Base-by-base conservation (phyloP, 1,140 invertebrate species). In the Listronotus bonariensis region DNA sequence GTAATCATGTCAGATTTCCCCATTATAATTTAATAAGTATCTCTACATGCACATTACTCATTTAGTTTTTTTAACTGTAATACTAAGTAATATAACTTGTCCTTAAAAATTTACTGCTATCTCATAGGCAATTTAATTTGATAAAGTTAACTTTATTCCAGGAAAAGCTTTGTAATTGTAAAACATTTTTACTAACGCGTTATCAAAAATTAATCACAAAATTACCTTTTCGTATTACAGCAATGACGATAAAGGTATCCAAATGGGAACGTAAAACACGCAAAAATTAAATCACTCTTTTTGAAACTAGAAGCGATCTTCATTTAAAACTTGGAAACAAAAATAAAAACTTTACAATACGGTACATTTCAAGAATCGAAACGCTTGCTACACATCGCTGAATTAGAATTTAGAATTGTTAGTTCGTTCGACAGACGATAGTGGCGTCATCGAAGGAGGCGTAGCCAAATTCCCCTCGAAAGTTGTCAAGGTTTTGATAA, bases 401-500 rank as follows among this genome's bases (percentile, higher is more conserved):
- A 64, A 63, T 70, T 67, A 58, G 66, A 72, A 69, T 72, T 70
- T 66, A 52, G 65, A 72, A 67, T 68, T 59, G 52, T 72, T 73
- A 74, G 72, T 74, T 74, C 68, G 43, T 54, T 14, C 12, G 60
- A 34, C 67, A 53, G 67, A 52, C 72, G 66, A 34, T 20, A 26
- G 68, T 68, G 68, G 64, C 65, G 70, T 62, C 26, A 42, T 64
- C 42, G 36, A 58, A 38, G 36, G 54, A 20, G 70, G 68, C 68
- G 68, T 68, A 31, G 36, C 48, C 64, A 18, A 51, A 59, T 15
- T 52, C 63, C 43, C 56, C 38, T 31, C 52, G 11, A 40, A 10
- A 48, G 42, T n/a, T n/a, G 12, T 54, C 41, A 26, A 54, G 53
- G 26, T 54, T 54, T 51, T 31, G n/a, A 53, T 56, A 38, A 26